Conservation (phyloP, 2,888 invertebrate species). For the Orthosia gothica region DNA sequence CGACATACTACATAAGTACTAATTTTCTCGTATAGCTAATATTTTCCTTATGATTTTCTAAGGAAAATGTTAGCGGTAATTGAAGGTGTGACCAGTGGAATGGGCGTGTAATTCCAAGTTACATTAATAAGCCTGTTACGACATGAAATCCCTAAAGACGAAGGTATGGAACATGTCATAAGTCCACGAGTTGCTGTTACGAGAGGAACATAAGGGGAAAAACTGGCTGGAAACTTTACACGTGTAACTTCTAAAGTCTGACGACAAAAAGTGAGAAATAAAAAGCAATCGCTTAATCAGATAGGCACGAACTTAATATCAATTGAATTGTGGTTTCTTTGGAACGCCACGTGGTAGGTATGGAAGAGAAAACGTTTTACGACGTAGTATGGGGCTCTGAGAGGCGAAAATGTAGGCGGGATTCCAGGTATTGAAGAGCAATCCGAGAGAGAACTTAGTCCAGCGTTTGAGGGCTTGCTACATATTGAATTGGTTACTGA, state of each 20-base stretch:
- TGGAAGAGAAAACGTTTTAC: neutral
- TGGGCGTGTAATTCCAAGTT: conserved; percentile 43
- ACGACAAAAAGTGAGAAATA: conserved; percentile 35
- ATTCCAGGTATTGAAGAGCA: neutral
- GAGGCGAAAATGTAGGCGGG: neutral
- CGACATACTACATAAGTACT: neutral
- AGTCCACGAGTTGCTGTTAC: conserved; percentile 21
- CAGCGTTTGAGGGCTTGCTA: neutral
- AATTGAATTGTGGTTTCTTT: conserved; percentile 2
- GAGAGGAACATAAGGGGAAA: conserved; percentile 26
- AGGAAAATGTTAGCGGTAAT: conserved; percentile 23
- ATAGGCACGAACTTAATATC: conserved; percentile 18
- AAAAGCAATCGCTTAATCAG: conserved; percentile 42
- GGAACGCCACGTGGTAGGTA: neutral
- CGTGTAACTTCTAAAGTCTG: conserved; percentile 26
- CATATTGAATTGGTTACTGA: conserved; percentile 2
- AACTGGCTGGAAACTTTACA: conserved; percentile 22
- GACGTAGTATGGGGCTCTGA: conserved; percentile 1
- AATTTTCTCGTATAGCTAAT: conserved; percentile 14
- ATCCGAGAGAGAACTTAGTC: neutral
- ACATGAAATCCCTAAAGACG: conserved; percentile 45
- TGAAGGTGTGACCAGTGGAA: conserved; percentile 31
- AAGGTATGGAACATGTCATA: conserved; percentile 43
- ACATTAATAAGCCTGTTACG: conserved; percentile 54
- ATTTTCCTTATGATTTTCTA: conserved; percentile 21